Base-by-base conservation (phyloP, 2,888 invertebrate species). In the Apodemia hepburni region DNA sequence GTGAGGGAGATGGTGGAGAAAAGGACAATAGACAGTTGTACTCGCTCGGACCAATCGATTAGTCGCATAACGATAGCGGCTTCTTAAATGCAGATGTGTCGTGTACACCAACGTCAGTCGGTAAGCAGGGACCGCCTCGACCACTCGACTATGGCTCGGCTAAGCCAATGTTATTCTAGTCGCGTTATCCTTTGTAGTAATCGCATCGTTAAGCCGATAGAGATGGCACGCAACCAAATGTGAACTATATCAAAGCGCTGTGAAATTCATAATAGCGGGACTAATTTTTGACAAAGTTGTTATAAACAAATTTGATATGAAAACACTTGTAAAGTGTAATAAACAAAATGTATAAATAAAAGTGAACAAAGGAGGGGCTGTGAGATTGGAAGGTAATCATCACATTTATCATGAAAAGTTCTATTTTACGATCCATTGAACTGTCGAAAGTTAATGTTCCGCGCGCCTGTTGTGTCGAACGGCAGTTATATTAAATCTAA, bases 61-160 rank as follows among this genome's bases (percentile, higher is more conserved):
- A 91, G 91, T 91, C 91, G 90, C 90, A 90, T 90, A 90, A 90
- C 91, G 89, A 90, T 88, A 89, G 88, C 90, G 87, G 84, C 88
- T 90, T 90, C 89, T 91, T 91, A 91, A 90, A 90, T 91, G 91
- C 91, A 90, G 91, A 91, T 91, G 89, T 89, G 90, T 89, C 86
- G 87, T 87, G 85, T 81, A 78, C 81, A 81, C 79, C 79, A 81
- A 83, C 89, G 89, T 88, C 88, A 91, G 91, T 91, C 82, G 87
- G 87, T 78, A 75, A 81, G 78, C 82, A 84, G 84, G 80, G 78
- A 80, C 80, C 85, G 83, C 75, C 78, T 76, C 76, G 80, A 79
- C 77, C 77, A 74, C 73, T 76, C 77, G 84, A 77, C 73, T 81
- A 85, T 85, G 85, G 80, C 76, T 72, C 73, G 75, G 67, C 70